Base-by-base conservation (phyloP, 2,113 vertebrate genomes). In the Pseudois nayaur region DNA sequence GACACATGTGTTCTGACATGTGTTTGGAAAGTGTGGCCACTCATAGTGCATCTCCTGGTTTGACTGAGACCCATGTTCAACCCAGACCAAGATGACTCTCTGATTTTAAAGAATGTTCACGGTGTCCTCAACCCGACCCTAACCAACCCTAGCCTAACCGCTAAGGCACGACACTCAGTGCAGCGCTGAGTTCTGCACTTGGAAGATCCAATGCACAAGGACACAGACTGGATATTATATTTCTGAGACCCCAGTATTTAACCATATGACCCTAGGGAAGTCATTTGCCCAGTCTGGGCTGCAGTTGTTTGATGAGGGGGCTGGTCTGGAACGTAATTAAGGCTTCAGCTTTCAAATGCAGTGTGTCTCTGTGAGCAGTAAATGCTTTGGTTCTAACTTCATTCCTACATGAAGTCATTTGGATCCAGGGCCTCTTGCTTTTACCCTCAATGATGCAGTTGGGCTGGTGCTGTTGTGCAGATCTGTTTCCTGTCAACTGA, bases 121-220 rank as follows among this genome's bases (percentile, higher is more conserved):
- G 3, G n/a, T 43, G 10, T n/a, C 71, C 7, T 40, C 43, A 25
- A 25, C 64, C 0, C 6, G 3, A 17, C 52, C 31, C 52, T 0
- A 3, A 52, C 17, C 31, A 3, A 52, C 17, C 10, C 48, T 8
- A 82, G n/a, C 29, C 78, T 81, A 81, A 33, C 5, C 29, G 12
- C 17, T 54, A 52, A 57, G 71, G 27, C 6, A 15, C 17, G 45
- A 74, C 21, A 9, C 78, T 57, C 71, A 74, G 13, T 0, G 5
- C 40, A 48, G 29, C 2, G 14, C 31, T 54, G n/a, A 12, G 21
- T 59, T 82, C 83, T 64, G 50, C 8, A 12, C 33, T 36, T 14
- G 6, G 21, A 3, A 33, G 15, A 16, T 54, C 33, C 29, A 36
- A 11, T 40, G 15, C 45, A 43, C 57, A 84, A 83, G 57, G 50